Evolutionary conservation across 1,140 invertebrate species (phyloP), one percentile per base, ranked within the genome.

Genomic region (Tetramorium parvispinum): DNA sequence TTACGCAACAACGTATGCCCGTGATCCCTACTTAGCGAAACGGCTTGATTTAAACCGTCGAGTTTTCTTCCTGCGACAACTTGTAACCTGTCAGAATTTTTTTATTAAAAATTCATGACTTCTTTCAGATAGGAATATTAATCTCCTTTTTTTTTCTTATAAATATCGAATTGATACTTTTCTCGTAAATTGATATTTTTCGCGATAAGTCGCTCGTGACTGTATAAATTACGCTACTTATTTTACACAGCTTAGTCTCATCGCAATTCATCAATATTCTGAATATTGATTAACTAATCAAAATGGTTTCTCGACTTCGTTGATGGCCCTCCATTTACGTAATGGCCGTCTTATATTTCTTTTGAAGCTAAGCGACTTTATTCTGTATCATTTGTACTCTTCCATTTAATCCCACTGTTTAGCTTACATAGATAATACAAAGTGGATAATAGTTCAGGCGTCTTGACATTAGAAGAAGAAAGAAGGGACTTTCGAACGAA

Each of bases 11-110:
- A 82, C 18, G 32, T 27, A 46, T 32, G 37, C 24, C 46, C 53
- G 16, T 46, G 40, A 82, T 49, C 43, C 53, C 53, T 75, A 73
- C 37, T 83, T 73, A 73, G 68, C 40, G 24, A 75, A 83, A 37
- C 18, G n/a, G 13, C 24, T n/a, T 49, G 40, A 61, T 51, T 49
- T 73, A 82, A 16, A 27, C 7, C 55, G 37, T 18, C 11, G 40
- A 59, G 16, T 46, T 61, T 59, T 49, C 13, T 83, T 27, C 3
- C 13, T 21, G 3, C 10, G 57, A 78, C 18, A 27, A 40, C 7
- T 13, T 40, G 21, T 6, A 40, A 10, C 8, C 1, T 24, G 27
- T 5, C 8, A 24, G 7, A 53, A 81, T 55, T 21, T 27, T 70
- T 6, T 11, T 32, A 13, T 43, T 3, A 1, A 40, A 66, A 53